Conservation (phyloP, 1,140 invertebrate genomes). For the Drosophila truncata region DNA sequence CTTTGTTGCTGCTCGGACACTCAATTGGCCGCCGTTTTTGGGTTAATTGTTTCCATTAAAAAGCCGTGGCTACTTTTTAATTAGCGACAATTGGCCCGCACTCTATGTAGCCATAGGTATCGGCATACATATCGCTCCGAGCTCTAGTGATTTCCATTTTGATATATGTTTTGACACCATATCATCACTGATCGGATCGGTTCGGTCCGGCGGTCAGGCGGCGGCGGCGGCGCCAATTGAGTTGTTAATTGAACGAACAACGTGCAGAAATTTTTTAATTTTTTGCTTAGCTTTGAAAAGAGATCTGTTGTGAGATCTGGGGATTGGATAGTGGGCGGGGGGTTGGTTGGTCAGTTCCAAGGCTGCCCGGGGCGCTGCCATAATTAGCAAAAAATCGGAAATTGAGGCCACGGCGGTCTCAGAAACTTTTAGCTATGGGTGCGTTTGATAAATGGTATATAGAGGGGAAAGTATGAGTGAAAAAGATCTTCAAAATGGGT, state of each 20-base stretch:
- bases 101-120: conserved; percentile 27
- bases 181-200: conserved; percentile 11
- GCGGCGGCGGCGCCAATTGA: conserved; percentile 69
- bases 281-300: conserved; percentile 32
- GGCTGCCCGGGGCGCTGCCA: conserved; percentile 42
- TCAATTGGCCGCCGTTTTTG: conserved; percentile 77
- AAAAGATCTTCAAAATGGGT: background rate
- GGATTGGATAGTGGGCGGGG: background rate
- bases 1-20: conserved; percentile 39
- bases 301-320: conserved; percentile 13
- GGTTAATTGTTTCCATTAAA: conserved; percentile 85
- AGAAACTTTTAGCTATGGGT: background rate
- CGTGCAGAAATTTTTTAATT: conserved; percentile 65
- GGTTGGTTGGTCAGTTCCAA: conserved; percentile 34
- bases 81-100: conserved; percentile 77
- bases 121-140: conserved; percentile 26
- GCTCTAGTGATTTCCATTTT: conserved; percentile 76
- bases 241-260: conserved; percentile 76
- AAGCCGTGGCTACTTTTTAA: conserved; percentile 82
- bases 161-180: conserved; percentile 81
- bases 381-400: conserved; percentile 46
- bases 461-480: conserved; percentile 7
- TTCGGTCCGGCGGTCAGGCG: conserved; percentile 12
- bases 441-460: conserved; percentile 30
- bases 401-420: conserved; percentile 34